These are phyloP conservation scores for Scomberomorus guttatus DNA, from an alignment of 2,797 vertebrate species.

Conservation along the genomic window DNA sequence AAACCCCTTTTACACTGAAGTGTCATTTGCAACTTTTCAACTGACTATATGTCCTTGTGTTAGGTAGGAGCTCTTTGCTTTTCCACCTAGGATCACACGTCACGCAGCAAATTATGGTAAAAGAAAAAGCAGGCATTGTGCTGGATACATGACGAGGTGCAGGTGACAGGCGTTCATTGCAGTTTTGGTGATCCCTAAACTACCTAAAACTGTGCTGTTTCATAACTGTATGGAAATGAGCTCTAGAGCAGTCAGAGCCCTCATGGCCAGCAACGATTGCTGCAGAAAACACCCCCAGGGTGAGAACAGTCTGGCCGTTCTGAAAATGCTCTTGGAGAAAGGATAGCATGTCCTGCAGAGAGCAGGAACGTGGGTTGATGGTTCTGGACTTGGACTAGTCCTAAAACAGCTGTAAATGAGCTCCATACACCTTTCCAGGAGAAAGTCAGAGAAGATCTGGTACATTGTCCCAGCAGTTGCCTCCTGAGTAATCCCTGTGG, in stretches of 20 bases:
- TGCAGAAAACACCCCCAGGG: neutral
- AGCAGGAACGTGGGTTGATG: neutral
- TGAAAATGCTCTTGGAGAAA: neutral
- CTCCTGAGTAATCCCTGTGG: neutral
- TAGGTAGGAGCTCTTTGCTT: neutral
- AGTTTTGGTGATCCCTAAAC: neutral
- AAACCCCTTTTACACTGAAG: neutral
- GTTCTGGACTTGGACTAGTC: neutral
- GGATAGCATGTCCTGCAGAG: neutral
- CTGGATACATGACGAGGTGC: neutral
- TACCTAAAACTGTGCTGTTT: neutral
- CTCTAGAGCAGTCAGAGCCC: neutral
- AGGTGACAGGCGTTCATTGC: neutral
- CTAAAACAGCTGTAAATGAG: neutral
- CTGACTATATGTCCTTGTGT: neutral
- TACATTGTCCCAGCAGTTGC: conserved; percentile 1
- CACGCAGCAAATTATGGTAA: neutral
- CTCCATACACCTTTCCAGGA: conserved; percentile 1
- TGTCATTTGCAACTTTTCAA: conserved; percentile 7
- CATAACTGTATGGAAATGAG: neutral
- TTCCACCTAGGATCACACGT: too few species aligned
- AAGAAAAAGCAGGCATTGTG: neutral
- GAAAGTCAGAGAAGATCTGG: conserved; percentile 5
- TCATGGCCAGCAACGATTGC: neutral
- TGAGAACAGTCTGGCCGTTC: neutral